Evolutionary conservation across 1,140 invertebrate species (phyloP), one percentile per base, ranked within the genome.

Genomic region (Hirudo medicinalis): DNA sequence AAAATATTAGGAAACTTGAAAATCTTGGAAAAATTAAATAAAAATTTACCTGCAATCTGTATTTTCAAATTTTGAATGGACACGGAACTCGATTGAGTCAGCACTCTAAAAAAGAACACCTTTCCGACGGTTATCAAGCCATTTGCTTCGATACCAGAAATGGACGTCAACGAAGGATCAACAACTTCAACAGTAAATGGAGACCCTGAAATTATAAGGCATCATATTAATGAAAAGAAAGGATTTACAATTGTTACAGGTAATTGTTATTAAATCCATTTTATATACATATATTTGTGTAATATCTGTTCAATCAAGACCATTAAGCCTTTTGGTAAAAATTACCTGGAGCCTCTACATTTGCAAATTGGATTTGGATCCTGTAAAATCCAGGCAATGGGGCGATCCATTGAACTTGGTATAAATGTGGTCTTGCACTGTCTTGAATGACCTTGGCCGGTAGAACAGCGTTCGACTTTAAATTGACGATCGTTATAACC

Each of bases 311-410:
- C 11, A 40, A 40, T 40, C 11, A 11, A 6, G 15, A 13, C 15
- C 11, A 49, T 49, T 49, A 49, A 8, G 43, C 15, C 13, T 49
- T 49, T 49, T 49, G 2, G 2, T 19, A 68, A 36, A 29, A 22
- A 78, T 87, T 88, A 80, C 94, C 93, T 85, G 91, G 90, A n/a
- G 97, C 90, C 78, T 96, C 92, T 75, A 90, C 89, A 6, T 91
- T 91, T 80, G 97, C 97, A 80, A 96, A 97, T 77, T 92, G 94
- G 20, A 96, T 87, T 78, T 94, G 93, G 49, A 97, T 87, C 69
- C 90, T 86, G 81, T 98, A 95, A 81, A 93, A 92, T 60, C 94
- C 95, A 63, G 89, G 87, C 60, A 90, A 88, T 71, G 88, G 86
- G 0, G 95, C 94, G 74, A 90, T 89, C 77, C 97, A 94, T 15